Evolutionary conservation across 2,113 vertebrate genomes (phyloP).

Genomic region (Eulacestoma nigropectus): DNA sequence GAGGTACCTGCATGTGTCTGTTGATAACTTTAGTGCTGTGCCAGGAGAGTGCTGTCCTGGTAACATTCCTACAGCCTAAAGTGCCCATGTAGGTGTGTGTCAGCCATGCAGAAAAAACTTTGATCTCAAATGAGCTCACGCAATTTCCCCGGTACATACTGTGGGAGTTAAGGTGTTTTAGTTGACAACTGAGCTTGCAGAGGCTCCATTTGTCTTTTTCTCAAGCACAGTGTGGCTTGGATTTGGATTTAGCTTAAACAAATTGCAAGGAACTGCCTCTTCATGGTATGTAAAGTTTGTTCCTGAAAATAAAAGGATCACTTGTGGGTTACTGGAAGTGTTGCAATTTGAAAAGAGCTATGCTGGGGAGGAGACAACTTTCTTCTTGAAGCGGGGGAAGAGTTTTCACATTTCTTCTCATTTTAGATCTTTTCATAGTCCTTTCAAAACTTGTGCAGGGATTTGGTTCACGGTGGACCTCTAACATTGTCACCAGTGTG

Average conservation of each 20-base stretch:
- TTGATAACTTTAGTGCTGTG: neutral
- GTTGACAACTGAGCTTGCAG: neutral
- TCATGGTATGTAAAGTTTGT: neutral
- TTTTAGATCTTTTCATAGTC: neutral
- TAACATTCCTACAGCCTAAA: neutral
- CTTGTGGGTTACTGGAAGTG: conserved; percentile 4
- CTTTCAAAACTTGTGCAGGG: neutral
- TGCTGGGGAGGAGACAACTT: neutral
- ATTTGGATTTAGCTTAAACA: conserved; percentile 15
- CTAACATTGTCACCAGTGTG: neutral
- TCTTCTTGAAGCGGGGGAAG: neutral
- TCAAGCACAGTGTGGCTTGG: neutral
- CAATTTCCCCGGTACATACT: neutral
- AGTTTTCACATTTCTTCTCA: neutral
- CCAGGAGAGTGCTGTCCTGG: neutral
- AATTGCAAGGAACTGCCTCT: neutral
- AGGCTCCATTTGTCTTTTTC: neutral
- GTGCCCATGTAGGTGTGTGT: neutral
- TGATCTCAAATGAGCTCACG: neutral
- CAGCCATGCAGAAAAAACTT: neutral
- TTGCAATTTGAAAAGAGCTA: neutral
- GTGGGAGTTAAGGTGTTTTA: neutral
- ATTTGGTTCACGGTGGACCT: neutral
- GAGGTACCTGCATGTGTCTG: neutral
- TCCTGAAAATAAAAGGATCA: conserved; percentile 6